A percentile compares a stretch with the other conserved stretches of the same genome.
These are phyloP conservation scores for Enteromius radiatus DNA, from an alignment of 2,797 vertebrate genomes.

Conservation along the genomic window DNA sequence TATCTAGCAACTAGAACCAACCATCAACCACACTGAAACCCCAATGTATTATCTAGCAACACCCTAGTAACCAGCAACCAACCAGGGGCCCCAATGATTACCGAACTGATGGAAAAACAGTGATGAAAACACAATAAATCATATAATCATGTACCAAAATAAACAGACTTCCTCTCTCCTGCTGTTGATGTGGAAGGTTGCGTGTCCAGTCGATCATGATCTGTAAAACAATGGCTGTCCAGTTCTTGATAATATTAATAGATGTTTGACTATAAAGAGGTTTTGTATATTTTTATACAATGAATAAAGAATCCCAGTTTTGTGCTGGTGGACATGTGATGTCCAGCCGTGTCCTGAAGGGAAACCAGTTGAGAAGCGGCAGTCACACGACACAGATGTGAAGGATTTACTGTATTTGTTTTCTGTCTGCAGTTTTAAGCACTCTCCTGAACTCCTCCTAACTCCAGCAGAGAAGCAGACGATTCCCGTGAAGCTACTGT, in stretches of 20 bases:
- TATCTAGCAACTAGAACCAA: not conserved
- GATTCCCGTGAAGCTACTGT: constrained; percentile 8
- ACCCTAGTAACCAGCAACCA: too few species aligned
- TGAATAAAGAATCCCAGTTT: not conserved
- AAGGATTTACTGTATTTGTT: not conserved
- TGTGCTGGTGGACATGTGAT: not conserved
- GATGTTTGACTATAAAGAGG: not conserved
- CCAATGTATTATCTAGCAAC: not conserved
- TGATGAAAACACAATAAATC: too few species aligned
- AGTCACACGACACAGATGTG: not conserved
- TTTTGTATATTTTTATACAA: not conserved
- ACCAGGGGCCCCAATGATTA: too few species aligned
- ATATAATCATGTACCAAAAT: too few species aligned
- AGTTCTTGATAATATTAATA: not conserved
- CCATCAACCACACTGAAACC: too few species aligned
- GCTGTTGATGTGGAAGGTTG: too few species aligned
- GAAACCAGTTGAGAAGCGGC: not conserved
- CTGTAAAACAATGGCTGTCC: not conserved
- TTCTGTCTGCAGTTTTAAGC: constrained; percentile 68
- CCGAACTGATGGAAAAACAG: too few species aligned
- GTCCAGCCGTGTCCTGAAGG: not conserved
- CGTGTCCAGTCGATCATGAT: not conserved
- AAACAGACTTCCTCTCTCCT: too few species aligned
- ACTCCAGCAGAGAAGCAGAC: not conserved
- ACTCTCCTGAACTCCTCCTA: constrained; percentile 70